Percentiles rank a stretch among this genome's conserved stretches.
These are phyloP conservation scores for Polylopha cassiicola DNA, from an alignment of 2,888 invertebrate species.

Conservation along the genomic window DNA sequence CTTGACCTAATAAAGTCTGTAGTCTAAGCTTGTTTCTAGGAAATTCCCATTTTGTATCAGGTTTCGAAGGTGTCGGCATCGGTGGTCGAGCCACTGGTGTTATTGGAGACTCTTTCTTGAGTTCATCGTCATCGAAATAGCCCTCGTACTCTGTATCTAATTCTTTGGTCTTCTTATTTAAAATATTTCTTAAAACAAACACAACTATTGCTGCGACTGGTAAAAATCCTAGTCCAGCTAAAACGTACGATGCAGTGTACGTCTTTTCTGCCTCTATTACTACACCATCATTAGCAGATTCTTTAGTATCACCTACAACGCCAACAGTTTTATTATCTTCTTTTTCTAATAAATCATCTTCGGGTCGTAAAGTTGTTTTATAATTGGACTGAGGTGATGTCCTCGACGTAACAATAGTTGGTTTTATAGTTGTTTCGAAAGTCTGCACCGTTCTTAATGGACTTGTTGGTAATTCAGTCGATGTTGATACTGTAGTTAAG, in stretches of 20 bases:
- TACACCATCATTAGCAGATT: conserved; percentile 68
- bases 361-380: conserved; percentile 38
- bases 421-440: conserved; percentile 40
- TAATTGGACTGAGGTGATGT: conserved; percentile 63
- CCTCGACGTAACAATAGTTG: conserved; percentile 62
- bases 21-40: conserved; percentile 85
- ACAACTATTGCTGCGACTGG: conserved; percentile 77
- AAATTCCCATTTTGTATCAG: conserved; percentile 84
- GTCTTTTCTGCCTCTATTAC: conserved; percentile 77
- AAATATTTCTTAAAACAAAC: conserved; percentile 73
- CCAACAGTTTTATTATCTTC: conserved; percentile 38
- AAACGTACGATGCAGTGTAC: conserved; percentile 78
- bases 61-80: conserved; percentile 69
- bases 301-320: conserved; percentile 36
- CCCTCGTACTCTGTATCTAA: conserved; percentile 78
- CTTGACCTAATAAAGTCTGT: conserved; percentile 88
- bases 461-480: conserved; percentile 28
- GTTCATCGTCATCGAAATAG: conserved; percentile 77
- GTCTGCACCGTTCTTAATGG: conserved; percentile 26
- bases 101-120: conserved; percentile 70
- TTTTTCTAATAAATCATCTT: conserved; percentile 35
- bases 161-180: conserved; percentile 75
- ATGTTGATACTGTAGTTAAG: conserved; percentile 26
- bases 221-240: conserved; percentile 78
- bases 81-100: conserved; percentile 77